phyloP scores from a whole-genome alignment of 2,797 vertebrate genomes.

The Girardinus metallicus region DNA sequence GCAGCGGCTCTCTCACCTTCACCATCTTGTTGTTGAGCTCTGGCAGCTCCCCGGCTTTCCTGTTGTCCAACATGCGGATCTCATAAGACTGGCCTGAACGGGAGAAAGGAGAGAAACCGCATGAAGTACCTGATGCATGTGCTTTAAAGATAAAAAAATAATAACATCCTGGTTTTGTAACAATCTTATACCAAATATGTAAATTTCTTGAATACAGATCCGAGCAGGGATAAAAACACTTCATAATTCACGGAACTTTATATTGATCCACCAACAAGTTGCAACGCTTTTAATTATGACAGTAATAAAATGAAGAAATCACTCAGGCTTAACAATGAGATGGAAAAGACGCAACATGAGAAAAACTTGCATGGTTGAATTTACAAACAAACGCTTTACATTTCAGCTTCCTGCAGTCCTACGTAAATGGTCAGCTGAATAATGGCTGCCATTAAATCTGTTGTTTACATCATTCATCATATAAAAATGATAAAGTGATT shows the following conservation, averaged over 20 bases:
- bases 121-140: too few relatives aligned
- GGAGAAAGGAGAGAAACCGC: neutral
- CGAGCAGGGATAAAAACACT: neutral
- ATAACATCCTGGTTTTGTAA: neutral
- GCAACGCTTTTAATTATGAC: neutral
- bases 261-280: neutral
- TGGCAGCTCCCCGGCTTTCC: conserved; percentile 90
- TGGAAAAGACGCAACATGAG: neutral
- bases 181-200: neutral
- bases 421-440: neutral
- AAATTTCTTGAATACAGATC: neutral
- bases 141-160: neutral
- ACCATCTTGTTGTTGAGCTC: conserved; percentile 93
- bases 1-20: conserved; percentile 84
- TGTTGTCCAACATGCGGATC: conserved; percentile 96
- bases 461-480: neutral
- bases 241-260: neutral
- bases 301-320: neutral
- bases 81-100: conserved; percentile 95
- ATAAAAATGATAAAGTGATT: neutral
- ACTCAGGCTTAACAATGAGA: neutral
- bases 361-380: neutral
- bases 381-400: neutral
- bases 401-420: neutral
- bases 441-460: neutral